Conservation (phyloP, 2,113 vertebrate genomes). For the Galemys pyrenaicus region DNA sequence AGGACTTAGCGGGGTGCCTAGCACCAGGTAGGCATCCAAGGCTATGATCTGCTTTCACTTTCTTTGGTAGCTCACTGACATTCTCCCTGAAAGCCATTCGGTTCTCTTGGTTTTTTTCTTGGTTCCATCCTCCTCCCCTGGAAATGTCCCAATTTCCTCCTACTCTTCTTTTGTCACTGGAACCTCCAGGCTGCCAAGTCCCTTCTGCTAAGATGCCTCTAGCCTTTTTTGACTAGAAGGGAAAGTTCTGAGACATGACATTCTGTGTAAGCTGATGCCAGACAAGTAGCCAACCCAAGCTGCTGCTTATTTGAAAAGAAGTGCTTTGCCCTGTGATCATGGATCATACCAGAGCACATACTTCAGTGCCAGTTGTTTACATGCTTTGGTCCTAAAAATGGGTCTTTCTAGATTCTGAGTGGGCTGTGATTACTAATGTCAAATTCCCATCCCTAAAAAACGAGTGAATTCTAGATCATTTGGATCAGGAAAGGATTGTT, state of each 20-base stretch:
- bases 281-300: background rate
- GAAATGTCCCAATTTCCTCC: background rate
- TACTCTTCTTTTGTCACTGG: conserved; percentile 48
- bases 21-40: background rate
- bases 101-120: background rate
- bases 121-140: background rate
- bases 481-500: background rate
- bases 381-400: background rate
- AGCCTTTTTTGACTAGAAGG: conserved; percentile 5
- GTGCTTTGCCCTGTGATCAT: background rate
- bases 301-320: background rate
- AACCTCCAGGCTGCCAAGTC: background rate
- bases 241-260: background rate
- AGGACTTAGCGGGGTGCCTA: background rate
- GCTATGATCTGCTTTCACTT: background rate
- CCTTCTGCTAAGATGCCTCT: conserved; percentile 23
- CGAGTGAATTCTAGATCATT: background rate
- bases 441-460: background rate
- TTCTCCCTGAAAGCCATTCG: background rate
- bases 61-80: background rate
- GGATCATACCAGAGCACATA: background rate
- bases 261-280: background rate
- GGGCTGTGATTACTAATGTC: background rate
- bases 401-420: background rate
- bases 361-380: background rate